These are phyloP conservation scores for Chroicocephalus ridibundus DNA, from an alignment of 2,113 vertebrate genomes.

Conservation along the genomic window DNA sequence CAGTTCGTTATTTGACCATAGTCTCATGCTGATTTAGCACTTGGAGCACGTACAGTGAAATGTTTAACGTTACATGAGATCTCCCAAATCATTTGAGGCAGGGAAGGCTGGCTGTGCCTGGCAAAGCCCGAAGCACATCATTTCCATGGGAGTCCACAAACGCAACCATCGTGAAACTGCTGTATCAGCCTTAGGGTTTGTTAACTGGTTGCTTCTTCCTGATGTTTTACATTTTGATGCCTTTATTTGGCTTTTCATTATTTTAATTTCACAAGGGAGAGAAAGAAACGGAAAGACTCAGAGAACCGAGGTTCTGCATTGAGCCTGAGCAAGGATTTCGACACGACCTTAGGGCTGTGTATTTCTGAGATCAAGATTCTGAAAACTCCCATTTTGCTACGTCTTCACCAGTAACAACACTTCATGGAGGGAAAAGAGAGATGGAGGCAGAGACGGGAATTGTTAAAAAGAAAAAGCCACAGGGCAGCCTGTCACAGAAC, in stretches of 20 bases:
- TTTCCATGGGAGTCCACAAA: not conserved
- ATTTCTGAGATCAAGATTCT: not conserved
- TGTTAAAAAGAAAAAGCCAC: not conserved
- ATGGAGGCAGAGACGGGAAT: not conserved
- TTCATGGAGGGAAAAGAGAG: not conserved
- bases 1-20: not conserved
- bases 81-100: not conserved
- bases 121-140: not conserved
- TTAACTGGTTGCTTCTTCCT: not conserved
- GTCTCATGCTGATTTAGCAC: not conserved
- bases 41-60: not conserved
- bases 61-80: not conserved
- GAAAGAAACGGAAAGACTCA: not conserved
- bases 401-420: not conserved
- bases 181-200: not conserved
- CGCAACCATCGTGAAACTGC: not conserved
- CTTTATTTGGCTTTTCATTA: not conserved
- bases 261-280: not conserved
- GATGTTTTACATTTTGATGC: not conserved
- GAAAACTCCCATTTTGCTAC: not conserved
- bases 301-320: not conserved
- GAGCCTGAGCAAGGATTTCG: not conserved
- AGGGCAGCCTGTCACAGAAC: not conserved
- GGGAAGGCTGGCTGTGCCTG: not conserved
- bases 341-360: not conserved